phyloP scores from a whole-genome alignment of 2,113 vertebrate species.

The Etheostoma spectabile region DNA sequence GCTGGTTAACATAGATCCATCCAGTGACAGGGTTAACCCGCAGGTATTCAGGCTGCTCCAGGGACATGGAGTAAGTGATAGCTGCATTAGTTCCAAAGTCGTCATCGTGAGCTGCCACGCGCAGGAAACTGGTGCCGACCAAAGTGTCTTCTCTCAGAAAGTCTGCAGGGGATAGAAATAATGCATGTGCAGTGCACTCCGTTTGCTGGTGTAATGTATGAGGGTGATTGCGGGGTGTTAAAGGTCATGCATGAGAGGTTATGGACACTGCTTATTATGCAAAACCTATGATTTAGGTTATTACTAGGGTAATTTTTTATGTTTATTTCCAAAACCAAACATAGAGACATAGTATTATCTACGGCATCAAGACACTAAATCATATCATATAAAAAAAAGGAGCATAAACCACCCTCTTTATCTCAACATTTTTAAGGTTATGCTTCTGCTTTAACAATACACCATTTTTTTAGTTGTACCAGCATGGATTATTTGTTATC shows the following conservation, averaged over 20 bases:
- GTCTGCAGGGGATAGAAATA: conserved; percentile 76
- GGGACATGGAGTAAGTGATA: conserved; percentile 87
- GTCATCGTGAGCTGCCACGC: conserved; percentile 88
- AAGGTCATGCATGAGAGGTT: conserved; percentile 13
- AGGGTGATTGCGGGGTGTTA: background rate
- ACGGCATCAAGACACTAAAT: background rate
- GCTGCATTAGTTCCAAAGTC: conserved; percentile 89
- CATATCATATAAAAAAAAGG: conserved; percentile 11
- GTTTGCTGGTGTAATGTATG: background rate
- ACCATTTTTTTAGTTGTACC: background rate
- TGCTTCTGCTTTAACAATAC: conserved; percentile 4
- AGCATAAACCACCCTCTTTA: conserved; percentile 1
- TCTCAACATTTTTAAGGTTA: background rate
- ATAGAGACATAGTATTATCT: conserved; percentile 4
- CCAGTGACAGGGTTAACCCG: conserved; percentile 89
- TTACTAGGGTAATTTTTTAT: background rate
- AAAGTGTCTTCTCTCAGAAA: conserved; percentile 90
- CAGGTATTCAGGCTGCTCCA: conserved; percentile 87
- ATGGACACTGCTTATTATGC: background rate
- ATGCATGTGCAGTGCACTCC: background rate
- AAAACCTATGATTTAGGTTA: conserved; percentile 17
- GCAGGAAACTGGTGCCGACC: conserved; percentile 91
- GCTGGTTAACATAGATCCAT: conserved; percentile 91
- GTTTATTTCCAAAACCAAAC: conserved; percentile 13
- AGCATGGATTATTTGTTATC: background rate